Evolutionary conservation across 2,113 vertebrate genomes (phyloP), one percentile per base, ranked within the genome.

Genomic region (Gila orcuttii): DNA sequence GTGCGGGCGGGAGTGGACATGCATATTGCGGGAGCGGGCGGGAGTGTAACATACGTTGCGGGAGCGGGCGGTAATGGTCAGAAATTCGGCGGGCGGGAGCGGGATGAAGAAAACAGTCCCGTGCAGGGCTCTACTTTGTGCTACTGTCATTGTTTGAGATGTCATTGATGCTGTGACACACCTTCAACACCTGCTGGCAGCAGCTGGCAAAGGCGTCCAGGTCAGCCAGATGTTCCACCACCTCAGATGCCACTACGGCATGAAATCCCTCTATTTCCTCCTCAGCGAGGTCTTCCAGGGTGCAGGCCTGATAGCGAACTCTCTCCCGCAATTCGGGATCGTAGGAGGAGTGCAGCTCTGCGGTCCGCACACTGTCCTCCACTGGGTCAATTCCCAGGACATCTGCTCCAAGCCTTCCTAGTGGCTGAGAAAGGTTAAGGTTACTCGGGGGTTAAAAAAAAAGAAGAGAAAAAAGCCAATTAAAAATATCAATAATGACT

Each of bases 381-480:
- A 98, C 93, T 80, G 98, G 98, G 93, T 99, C 98, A 10, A 99
- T 96, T 89, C 97, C 98, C 86, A 94, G 89, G 89, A 99, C 95
- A 0, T 90, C 92, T 73, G 97, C 98, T 85, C 98, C 98, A 68
- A 99, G 92, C 75, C 98, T 96, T 15, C 95, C 98, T 85, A 99
- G 92, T 33, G 98, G 97, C 98, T 99, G 92, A 90, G 84, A 36
- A 62, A 15, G 23, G 50, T 23, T 28, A 68, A 28, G 45, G 33
- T n/a, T 31, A 71, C 13, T 21, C 6, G 5, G 17, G 52, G 52
- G 6, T 55, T 0, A 19, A 55, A 55, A 55, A 19, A 19, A 55
- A 6, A 6, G 0, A 9, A 42, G 42, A 42, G 42, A 8, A 60
- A 3, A n/a, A n/a, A n/a, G 7, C 7, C 7, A 59, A n/a, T 9